Conservation (phyloP, 2,797 vertebrate species). For the Oreortyx pictus region DNA sequence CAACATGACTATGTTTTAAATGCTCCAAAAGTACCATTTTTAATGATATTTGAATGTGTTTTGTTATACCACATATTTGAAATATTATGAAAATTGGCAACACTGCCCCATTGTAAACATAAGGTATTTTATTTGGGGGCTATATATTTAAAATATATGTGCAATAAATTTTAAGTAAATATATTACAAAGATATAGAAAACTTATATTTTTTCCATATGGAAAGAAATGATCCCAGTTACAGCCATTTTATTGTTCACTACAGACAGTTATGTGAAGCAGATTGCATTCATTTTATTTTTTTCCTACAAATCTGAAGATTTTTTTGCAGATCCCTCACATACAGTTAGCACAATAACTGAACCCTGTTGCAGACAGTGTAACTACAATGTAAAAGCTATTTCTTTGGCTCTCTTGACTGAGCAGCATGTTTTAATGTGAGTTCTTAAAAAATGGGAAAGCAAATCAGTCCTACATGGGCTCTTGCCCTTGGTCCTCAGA, state of each 20-base stretch:
- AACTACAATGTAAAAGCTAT: slow-evolving; percentile 37
- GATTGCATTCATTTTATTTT: slow-evolving; percentile 58
- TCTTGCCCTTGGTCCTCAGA: slow-evolving; percentile 38
- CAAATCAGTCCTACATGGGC: slow-evolving; percentile 40
- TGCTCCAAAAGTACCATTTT: slow-evolving; percentile 1
- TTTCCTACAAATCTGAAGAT: slow-evolving; percentile 53
- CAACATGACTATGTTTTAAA: background rate
- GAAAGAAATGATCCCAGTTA: slow-evolving; percentile 53
- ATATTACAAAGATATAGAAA: slow-evolving; percentile 58
- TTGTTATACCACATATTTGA: slow-evolving; percentile 31
- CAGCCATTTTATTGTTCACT: slow-evolving; percentile 72
- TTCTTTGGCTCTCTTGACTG: slow-evolving; percentile 29
- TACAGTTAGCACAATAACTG: slow-evolving; percentile 50
- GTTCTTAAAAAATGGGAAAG: slow-evolving; percentile 38
- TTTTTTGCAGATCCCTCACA: slow-evolving; percentile 57
- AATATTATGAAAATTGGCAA: slow-evolving; percentile 51
- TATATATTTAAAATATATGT: slow-evolving; percentile 52
- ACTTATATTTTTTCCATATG: slow-evolving; percentile 69
- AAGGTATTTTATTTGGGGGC: slow-evolving; percentile 28
- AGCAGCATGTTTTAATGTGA: slow-evolving; percentile 1
- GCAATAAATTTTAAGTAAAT: slow-evolving; percentile 62
- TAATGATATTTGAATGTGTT: slow-evolving; percentile 20
- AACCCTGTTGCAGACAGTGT: slow-evolving; percentile 27
- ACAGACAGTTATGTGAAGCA: slow-evolving; percentile 64
- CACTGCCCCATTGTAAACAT: slow-evolving; percentile 1